Evolutionary conservation across 1,140 invertebrate species (phyloP).

Genomic region (Stegodyphus mimosarum): DNA sequence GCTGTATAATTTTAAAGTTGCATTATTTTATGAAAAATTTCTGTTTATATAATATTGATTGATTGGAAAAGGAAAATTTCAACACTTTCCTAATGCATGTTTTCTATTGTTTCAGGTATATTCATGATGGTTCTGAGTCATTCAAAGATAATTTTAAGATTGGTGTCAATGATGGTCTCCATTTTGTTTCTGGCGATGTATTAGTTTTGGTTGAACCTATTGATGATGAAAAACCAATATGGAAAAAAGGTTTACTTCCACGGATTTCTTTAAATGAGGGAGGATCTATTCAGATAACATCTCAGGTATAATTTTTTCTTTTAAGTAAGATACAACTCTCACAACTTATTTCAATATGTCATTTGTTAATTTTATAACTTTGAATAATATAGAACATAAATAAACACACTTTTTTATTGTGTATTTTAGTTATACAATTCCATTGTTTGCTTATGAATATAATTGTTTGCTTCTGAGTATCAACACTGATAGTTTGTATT

Average conservation of each 20-base stretch:
- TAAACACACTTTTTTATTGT: too few relatives aligned
- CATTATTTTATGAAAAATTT: background rate
- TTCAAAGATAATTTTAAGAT: constrained; percentile 54
- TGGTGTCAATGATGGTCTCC: constrained; percentile 57
- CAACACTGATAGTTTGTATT: too few relatives aligned
- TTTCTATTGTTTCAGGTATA: constrained; percentile 24
- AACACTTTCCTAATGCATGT: background rate
- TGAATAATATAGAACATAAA: too few relatives aligned
- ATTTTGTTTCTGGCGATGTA: constrained; percentile 57
- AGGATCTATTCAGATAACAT: constrained; percentile 28
- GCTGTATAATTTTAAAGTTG: too few relatives aligned
- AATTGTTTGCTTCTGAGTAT: too few relatives aligned
- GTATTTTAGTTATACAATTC: too few relatives aligned
- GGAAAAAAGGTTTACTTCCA: constrained; percentile 23
- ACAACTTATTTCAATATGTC: background rate
- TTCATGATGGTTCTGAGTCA: constrained; percentile 58
- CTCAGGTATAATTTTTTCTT: constrained; percentile 16
- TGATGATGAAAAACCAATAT: constrained; percentile 58
- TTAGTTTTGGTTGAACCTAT: constrained; percentile 42
- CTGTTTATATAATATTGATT: background rate
- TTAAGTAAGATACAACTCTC: background rate
- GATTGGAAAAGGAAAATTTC: background rate
- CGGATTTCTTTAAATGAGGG: constrained; percentile 43
- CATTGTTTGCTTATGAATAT: too few relatives aligned
- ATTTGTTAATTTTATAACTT: background rate